phyloP scores from a whole-genome alignment of 2,113 vertebrate genomes.

The Corythaeola cristata region DNA sequence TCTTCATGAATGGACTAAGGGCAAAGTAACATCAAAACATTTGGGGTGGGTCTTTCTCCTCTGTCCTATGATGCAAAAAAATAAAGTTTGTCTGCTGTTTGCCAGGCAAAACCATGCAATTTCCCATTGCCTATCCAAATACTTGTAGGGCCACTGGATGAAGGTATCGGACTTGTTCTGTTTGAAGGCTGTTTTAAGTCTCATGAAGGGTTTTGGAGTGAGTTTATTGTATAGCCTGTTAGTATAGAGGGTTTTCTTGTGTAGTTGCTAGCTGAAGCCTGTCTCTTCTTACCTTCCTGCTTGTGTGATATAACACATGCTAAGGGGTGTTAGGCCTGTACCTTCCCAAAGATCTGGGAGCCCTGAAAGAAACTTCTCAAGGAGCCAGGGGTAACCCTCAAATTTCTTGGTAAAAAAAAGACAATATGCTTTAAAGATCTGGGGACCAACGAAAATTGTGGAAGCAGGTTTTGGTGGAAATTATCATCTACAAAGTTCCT shows the following conservation, averaged over 20 bases:
- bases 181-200: neutral
- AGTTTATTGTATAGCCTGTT: neutral
- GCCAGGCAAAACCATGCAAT: neutral
- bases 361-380: neutral
- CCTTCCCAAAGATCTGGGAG: neutral
- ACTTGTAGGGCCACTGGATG: neutral
- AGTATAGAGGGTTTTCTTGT: neutral
- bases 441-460: neutral
- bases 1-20: accelerated
- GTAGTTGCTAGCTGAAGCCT: neutral
- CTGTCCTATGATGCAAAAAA: neutral
- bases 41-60: neutral
- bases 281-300: neutral
- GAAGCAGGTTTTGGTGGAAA: neutral
- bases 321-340: neutral
- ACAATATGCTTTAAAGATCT: neutral
- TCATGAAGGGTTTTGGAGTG: neutral
- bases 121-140: neutral
- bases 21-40: neutral
- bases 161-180: neutral
- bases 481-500: neutral
- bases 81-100: neutral
- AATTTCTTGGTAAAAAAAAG: neutral
- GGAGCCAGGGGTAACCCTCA: no score
- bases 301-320: neutral